A percentile compares a stretch with the other conserved stretches of the same genome.
phyloP scores from a whole-genome alignment of 1,140 invertebrate genomes.

The Lucilia sericata region DNA sequence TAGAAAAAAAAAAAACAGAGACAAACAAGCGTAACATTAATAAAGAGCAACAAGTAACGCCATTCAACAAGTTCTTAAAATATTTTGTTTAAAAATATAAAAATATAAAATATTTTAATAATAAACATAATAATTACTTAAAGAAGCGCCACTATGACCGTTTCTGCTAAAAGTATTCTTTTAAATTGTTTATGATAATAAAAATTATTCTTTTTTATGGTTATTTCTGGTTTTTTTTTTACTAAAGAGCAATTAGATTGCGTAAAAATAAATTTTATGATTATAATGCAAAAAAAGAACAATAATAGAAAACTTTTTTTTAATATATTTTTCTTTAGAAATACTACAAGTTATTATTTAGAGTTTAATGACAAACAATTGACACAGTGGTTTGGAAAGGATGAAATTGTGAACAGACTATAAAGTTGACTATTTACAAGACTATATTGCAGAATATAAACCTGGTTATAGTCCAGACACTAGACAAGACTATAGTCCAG shows the following conservation, averaged over 20 bases:
- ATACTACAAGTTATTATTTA: no score
- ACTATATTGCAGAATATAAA: no score
- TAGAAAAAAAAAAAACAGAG: not conserved
- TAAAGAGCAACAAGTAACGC: no score
- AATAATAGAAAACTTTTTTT: not conserved
- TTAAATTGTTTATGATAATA: not conserved
- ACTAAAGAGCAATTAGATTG: not conserved
- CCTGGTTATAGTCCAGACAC: no score
- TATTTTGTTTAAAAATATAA: no score
- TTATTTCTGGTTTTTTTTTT: no score
- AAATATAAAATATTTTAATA: not conserved
- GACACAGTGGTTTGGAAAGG: not conserved
- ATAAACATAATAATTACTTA: constrained; percentile 26
- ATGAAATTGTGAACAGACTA: no score
- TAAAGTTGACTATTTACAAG: no score
- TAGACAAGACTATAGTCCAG: no score
- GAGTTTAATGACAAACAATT: no score
- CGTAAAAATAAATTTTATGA: constrained; percentile 35
- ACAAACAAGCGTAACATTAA: no score
- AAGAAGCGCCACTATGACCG: constrained; percentile 27
- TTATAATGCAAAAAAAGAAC: constrained; percentile 14
- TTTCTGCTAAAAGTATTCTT: not conserved
- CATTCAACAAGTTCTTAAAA: no score
- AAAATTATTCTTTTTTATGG: not conserved
- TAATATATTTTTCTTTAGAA: not conserved